Percentiles rank a stretch among this genome's conserved stretches.
These are phyloP conservation scores for Cairina moschata DNA, from an alignment of 2,113 vertebrate species.

Conservation along the genomic window DNA sequence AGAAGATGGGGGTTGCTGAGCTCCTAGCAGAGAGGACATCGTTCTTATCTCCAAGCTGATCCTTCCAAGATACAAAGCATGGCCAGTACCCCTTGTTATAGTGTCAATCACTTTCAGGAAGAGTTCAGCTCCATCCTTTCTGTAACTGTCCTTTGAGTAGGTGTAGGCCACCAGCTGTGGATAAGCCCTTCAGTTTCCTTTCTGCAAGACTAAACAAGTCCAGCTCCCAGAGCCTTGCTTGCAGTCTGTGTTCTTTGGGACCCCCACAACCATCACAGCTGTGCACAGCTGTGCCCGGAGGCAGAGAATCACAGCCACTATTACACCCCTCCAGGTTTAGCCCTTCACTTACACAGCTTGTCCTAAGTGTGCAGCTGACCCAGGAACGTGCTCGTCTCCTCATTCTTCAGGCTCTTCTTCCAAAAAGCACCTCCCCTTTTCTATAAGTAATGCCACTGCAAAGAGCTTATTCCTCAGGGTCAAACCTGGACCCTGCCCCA, in stretches of 20 bases:
- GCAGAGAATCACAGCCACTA: background rate
- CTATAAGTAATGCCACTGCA: background rate
- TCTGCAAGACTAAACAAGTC: rapidly evolving
- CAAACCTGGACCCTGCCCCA: background rate
- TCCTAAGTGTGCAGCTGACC: background rate
- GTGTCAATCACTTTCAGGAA: background rate
- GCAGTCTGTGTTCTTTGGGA: rapidly evolving
- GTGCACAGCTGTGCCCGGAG: rapidly evolving
- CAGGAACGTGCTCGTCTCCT: background rate
- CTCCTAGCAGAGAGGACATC: background rate
- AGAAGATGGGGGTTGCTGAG: background rate
- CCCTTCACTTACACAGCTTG: no score
- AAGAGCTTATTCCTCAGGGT: rapidly evolving
- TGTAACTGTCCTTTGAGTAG: background rate
- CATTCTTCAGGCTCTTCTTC: background rate
- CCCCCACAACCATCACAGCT: background rate
- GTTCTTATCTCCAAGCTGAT: background rate
- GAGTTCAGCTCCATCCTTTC: background rate
- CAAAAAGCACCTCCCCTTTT: no score
- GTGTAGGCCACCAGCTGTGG: background rate
- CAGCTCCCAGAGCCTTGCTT: background rate
- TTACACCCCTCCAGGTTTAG: background rate
- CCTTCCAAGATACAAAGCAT: rapidly evolving
- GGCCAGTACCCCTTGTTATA: background rate
- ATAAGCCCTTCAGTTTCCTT: background rate